Evolutionary conservation across 2,888 invertebrate species (phyloP).

Genomic region (Calliphora vomitoria): DNA sequence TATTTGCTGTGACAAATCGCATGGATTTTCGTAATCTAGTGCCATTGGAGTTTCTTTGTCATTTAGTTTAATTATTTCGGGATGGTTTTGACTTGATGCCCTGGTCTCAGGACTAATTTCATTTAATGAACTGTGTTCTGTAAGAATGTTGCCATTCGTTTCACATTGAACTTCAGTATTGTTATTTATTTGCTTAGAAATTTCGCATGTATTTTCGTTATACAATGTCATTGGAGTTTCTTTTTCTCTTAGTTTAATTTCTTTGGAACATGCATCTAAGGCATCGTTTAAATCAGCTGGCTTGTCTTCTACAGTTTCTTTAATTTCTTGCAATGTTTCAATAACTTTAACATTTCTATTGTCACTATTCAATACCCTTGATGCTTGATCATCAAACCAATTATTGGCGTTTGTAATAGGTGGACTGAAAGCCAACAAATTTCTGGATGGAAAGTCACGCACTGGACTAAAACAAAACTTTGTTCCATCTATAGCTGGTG

Average conservation of each 20-base stretch:
- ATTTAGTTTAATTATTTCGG: neutral
- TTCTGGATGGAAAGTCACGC: neutral
- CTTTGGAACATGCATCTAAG: neutral
- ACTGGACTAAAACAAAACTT: slow-evolving; percentile 53
- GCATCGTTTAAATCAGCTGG: neutral
- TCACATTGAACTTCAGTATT: no score
- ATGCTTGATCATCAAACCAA: neutral
- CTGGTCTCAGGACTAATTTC: no score
- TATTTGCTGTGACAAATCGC: no score
- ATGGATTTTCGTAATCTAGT: no score
- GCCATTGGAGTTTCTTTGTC: no score
- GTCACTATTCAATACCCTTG: neutral
- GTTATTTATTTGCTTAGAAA: no score
- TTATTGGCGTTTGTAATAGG: neutral
- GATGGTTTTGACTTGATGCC: neutral
- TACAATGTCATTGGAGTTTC: neutral
- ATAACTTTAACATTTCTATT: neutral
- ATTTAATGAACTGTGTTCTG: neutral
- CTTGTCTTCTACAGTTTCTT: neutral
- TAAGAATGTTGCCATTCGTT: neutral
- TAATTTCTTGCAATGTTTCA: neutral
- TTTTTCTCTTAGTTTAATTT: neutral
- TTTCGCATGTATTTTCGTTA: no score
- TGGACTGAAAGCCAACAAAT: neutral
- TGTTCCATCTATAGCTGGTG: slow-evolving; percentile 85